Conservation (phyloP, 2,797 vertebrate species). For the Atherinosoma microstoma region DNA sequence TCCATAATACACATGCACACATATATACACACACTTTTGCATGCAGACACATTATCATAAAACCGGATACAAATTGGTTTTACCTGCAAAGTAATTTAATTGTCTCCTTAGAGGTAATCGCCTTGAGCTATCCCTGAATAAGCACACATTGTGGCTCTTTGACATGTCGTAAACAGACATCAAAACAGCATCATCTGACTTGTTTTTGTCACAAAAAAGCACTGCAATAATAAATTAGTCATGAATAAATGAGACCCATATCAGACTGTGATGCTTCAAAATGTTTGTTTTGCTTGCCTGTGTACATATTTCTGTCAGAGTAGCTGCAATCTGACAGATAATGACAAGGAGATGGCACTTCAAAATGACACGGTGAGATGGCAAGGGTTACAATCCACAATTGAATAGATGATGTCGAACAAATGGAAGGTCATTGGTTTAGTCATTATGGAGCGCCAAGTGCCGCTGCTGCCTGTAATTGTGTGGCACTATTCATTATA, state of each 20-base stretch:
- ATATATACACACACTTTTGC: neutral
- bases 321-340: constrained; percentile 53
- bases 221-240: constrained; percentile 3
- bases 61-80: constrained; percentile 27
- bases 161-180: constrained; percentile 47
- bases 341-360: constrained; percentile 53
- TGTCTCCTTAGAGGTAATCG: constrained; percentile 41
- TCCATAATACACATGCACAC: neutral
- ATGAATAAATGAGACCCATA: constrained; percentile 36
- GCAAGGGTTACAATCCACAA: constrained; percentile 35
- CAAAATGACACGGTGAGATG: constrained; percentile 37
- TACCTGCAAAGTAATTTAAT: constrained; percentile 43
- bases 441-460: constrained; percentile 54
- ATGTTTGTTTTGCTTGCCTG: constrained; percentile 40
- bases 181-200: constrained; percentile 25
- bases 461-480: constrained; percentile 53
- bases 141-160: constrained; percentile 23
- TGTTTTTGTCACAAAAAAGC: constrained; percentile 4
- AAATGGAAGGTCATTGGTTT: constrained; percentile 66
- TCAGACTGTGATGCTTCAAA: constrained; percentile 27
- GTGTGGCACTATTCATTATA: constrained; percentile 63
- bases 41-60: constrained; percentile 19
- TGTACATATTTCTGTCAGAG: constrained; percentile 21
- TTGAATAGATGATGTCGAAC: constrained; percentile 56
- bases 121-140: constrained; percentile 27